A percentile compares a stretch with the other conserved stretches of the same genome.
Conservation (phyloP, 1,140 invertebrate genomes). For the Dysdera silvatica region DNA sequence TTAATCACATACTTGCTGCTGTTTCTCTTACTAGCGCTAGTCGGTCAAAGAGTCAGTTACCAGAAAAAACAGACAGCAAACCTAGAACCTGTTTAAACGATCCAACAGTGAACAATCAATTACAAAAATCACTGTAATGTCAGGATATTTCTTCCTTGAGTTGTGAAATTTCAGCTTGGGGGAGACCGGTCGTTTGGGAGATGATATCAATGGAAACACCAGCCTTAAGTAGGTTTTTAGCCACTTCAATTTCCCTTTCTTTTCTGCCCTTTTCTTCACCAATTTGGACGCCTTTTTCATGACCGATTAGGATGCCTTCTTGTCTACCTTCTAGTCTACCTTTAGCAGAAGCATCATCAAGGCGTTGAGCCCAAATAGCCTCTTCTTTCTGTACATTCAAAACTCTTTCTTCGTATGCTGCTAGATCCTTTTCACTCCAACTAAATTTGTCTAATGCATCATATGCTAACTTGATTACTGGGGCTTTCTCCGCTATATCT, state of each 20-base stretch:
- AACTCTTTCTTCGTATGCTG: slow-evolving; percentile 2
- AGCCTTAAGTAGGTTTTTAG: slow-evolving; percentile 23
- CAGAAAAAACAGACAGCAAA: slow-evolving; percentile 5
- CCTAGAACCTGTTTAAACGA: slow-evolving; percentile 19
- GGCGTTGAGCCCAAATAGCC: not conserved
- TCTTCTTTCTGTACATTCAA: too few species aligned
- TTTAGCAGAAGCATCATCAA: slow-evolving; percentile 1
- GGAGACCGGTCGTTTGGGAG: not conserved
- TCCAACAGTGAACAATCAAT: slow-evolving; percentile 19
- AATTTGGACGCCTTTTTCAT: not conserved
- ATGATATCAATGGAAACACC: slow-evolving; percentile 5
- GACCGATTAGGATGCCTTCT: not conserved
- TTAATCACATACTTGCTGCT: slow-evolving; percentile 15
- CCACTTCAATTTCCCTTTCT: slow-evolving; percentile 11
- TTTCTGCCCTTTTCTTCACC: slow-evolving; percentile 8
- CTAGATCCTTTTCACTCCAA: slow-evolving; percentile 7
- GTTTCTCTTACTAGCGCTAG: slow-evolving; percentile 7
- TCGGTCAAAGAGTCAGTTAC: slow-evolving; percentile 18
- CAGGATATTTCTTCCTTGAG: slow-evolving; percentile 13
- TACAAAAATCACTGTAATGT: slow-evolving; percentile 11
- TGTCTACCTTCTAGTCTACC: not conserved
- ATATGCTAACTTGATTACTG: not conserved
- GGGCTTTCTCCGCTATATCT: not conserved
- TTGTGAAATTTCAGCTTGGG: slow-evolving; percentile 35
- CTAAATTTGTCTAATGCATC: slow-evolving; percentile 1